A percentile compares a stretch with the other conserved stretches of the same genome.
phyloP scores from a whole-genome alignment of 2,888 invertebrate species.

The Rotaria sp. region DNA sequence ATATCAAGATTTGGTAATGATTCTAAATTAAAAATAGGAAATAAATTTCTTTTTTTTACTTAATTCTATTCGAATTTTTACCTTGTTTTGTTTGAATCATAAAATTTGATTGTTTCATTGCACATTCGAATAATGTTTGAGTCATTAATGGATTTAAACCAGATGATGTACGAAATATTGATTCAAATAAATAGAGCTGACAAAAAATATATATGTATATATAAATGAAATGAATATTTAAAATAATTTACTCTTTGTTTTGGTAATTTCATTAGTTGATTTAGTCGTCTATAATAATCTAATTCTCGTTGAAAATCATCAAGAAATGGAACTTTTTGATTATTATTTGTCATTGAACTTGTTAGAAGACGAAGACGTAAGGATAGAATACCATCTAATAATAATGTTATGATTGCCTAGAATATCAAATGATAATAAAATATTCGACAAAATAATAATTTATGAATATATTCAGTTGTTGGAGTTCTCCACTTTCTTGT shows the following conservation, averaged over 20 bases:
- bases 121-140: background rate
- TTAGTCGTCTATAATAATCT: background rate
- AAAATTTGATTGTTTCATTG: background rate
- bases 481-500: background rate
- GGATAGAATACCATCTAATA: background rate
- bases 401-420: background rate
- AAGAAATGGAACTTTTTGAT: background rate
- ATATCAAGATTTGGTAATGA: background rate
- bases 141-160: background rate
- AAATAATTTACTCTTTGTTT: background rate
- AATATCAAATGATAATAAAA: background rate
- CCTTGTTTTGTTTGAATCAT: background rate
- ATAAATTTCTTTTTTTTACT: background rate
- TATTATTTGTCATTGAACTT: background rate
- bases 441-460: background rate
- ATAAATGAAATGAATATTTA: too few relatives aligned
- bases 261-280: background rate
- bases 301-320: background rate
- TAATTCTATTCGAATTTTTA: background rate
- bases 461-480: background rate
- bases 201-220: background rate
- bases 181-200: background rate
- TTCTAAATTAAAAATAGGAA: background rate
- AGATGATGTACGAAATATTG: background rate
- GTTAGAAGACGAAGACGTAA: background rate